phyloP scores from a whole-genome alignment of 1,140 invertebrate species.

The Tachypleus tridentatus region DNA sequence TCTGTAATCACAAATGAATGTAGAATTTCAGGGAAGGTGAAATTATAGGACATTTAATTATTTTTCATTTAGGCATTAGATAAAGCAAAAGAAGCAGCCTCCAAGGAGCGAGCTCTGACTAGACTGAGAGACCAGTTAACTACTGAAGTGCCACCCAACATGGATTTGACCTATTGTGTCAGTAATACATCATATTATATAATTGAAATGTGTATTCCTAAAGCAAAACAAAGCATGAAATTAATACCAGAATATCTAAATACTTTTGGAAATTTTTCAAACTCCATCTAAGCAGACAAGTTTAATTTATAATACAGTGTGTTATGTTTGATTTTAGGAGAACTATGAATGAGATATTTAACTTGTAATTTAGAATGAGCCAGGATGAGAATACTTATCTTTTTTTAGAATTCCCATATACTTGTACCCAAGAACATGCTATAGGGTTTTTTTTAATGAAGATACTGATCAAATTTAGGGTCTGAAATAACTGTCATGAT shows the following conservation, averaged over 20 bases:
- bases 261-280: not conserved
- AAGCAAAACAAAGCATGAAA: not conserved
- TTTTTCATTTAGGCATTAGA: conserved; percentile 50
- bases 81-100: conserved; percentile 90
- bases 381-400: too few species aligned
- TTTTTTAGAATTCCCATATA: too few species aligned
- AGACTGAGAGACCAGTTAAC: conserved; percentile 79
- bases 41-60: conserved; percentile 6
- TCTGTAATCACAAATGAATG: too few species aligned
- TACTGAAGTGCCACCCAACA: conserved; percentile 72
- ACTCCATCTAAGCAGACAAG: not conserved
- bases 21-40: too few species aligned
- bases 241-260: not conserved
- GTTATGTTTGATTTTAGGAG: conserved; percentile 2
- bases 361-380: too few species aligned
- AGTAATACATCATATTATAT: conserved; percentile 23
- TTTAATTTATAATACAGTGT: not conserved
- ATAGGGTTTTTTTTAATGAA: too few species aligned
- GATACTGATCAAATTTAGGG: too few species aligned
- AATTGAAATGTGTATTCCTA: not conserved
- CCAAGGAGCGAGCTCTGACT: conserved; percentile 79
- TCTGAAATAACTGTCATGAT: too few species aligned
- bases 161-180: conserved; percentile 88
- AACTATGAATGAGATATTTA: too few species aligned
- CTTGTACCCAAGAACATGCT: too few species aligned